Evolutionary conservation across 1,140 invertebrate species (phyloP).

Genomic region (Pseudomyrmex pallidus): DNA sequence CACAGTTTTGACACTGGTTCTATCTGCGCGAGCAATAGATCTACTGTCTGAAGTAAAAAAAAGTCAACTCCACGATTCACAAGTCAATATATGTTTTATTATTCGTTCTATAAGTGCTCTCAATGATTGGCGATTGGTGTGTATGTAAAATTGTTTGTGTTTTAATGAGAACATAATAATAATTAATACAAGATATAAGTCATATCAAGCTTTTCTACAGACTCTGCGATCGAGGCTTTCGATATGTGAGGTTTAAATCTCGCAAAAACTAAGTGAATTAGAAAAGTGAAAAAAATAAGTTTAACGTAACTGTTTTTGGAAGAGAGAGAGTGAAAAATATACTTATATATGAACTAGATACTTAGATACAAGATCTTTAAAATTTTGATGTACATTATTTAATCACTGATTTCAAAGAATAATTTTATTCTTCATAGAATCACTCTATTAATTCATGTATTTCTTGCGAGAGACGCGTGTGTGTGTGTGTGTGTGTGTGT

Average conservation of each 20-base stretch:
- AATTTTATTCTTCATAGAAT: background rate
- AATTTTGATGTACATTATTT: background rate
- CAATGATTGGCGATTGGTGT: slow-evolving; percentile 47
- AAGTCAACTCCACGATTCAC: background rate
- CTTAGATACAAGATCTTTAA: background rate
- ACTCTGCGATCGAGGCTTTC: slow-evolving; percentile 44
- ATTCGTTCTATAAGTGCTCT: slow-evolving; percentile 66
- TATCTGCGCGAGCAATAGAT: no score
- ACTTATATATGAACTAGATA: background rate
- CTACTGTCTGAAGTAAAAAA: background rate
- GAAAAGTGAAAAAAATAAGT: background rate
- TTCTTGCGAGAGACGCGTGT: background rate
- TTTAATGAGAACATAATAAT: slow-evolving; percentile 62
- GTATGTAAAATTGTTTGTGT: slow-evolving; percentile 54
- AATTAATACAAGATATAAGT: slow-evolving; percentile 58
- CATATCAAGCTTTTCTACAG: slow-evolving; percentile 66
- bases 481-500: no score
- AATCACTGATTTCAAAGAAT: background rate
- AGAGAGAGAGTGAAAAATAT: background rate
- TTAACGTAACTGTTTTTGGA: background rate
- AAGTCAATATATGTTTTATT: slow-evolving; percentile 64
- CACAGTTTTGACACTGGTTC: background rate
- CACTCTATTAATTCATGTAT: slow-evolving; percentile 19
- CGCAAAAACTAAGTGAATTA: slow-evolving; percentile 18
- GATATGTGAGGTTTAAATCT: slow-evolving; percentile 33